phyloP scores from a whole-genome alignment of 2,113 vertebrate genomes.

The Poecilia latipinna region DNA sequence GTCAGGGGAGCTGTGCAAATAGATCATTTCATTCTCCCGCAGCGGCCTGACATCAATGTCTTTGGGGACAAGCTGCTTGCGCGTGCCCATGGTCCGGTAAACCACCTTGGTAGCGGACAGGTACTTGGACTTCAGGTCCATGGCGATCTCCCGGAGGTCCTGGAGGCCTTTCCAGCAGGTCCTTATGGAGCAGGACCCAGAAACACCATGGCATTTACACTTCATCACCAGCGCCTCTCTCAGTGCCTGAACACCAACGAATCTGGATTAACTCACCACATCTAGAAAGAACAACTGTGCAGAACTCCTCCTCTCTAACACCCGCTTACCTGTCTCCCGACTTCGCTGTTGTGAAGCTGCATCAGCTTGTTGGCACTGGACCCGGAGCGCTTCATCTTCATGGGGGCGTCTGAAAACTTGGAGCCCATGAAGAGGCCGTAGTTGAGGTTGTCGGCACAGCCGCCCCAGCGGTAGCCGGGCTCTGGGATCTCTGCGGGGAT shows the following conservation, averaged over 20 bases:
- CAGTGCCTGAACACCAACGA: conserved; percentile 80
- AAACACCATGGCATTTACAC: conserved; percentile 98
- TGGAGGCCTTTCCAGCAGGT: conserved; percentile 98
- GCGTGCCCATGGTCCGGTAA: conserved; percentile 92
- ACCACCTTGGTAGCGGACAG: conserved; percentile 97
- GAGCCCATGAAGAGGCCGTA: conserved; percentile 96
- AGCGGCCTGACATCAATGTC: conserved; percentile 96
- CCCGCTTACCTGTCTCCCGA: conserved; percentile 92
- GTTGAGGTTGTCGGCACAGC: conserved; percentile 98
- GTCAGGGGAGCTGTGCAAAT: conserved; percentile 95
- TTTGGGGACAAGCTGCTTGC: conserved; percentile 97
- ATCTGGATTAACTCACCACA: background rate
- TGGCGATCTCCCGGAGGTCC: conserved; percentile 90
- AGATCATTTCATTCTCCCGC: conserved; percentile 94
- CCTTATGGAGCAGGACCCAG: conserved; percentile 97
- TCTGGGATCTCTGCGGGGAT: conserved; percentile 92
- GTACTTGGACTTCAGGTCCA: conserved; percentile 96
- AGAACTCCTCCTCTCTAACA: background rate
- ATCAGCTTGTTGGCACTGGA: conserved; percentile 98
- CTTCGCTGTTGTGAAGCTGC: conserved; percentile 99
- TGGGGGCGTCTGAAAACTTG: conserved; percentile 98
- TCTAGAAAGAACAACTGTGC: accelerated
- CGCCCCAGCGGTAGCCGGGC: conserved; percentile 98
- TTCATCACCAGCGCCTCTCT: conserved; percentile 93
- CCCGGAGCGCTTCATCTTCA: conserved; percentile 97